These are phyloP conservation scores for Charina bottae DNA, from an alignment of 2,113 vertebrate species.

Conservation along the genomic window DNA sequence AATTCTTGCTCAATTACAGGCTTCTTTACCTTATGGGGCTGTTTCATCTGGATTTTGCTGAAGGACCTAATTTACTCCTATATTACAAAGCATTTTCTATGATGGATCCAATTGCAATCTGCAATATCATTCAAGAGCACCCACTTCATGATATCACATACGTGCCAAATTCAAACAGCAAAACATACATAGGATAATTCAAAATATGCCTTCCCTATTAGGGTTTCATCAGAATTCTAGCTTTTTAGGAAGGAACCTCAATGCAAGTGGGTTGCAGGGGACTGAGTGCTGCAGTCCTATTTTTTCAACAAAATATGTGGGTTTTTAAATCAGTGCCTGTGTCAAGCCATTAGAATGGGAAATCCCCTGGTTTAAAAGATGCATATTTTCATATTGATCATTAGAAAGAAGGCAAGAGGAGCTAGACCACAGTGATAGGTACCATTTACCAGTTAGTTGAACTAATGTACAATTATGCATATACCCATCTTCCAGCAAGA, in stretches of 20 bases:
- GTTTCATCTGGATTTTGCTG: not conserved
- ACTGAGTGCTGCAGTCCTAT: not conserved
- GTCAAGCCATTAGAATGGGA: not conserved
- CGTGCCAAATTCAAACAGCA: not conserved
- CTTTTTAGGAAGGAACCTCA: not conserved
- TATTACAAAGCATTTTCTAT: not conserved
- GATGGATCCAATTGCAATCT: not conserved
- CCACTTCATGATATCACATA: not conserved
- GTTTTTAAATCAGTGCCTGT: not conserved
- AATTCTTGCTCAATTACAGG: not conserved
- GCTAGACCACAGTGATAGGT: not conserved
- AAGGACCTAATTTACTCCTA: not conserved
- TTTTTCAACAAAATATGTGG: not conserved
- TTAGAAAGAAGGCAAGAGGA: not conserved
- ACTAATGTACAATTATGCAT: not conserved
- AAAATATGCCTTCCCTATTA: not conserved
- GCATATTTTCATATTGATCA: not conserved
- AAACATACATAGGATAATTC: not conserved
- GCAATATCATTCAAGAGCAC: not conserved
- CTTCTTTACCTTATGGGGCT: not conserved
- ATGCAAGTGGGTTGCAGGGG: not conserved
- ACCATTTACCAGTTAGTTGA: not conserved
- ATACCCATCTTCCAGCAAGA: not conserved
- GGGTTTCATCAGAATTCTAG: not conserved
- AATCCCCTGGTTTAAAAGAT: not conserved